A percentile compares a stretch with the other conserved stretches of the same genome.
Conservation (phyloP, 2,797 vertebrate species). For the Takifugu ocellatus region DNA sequence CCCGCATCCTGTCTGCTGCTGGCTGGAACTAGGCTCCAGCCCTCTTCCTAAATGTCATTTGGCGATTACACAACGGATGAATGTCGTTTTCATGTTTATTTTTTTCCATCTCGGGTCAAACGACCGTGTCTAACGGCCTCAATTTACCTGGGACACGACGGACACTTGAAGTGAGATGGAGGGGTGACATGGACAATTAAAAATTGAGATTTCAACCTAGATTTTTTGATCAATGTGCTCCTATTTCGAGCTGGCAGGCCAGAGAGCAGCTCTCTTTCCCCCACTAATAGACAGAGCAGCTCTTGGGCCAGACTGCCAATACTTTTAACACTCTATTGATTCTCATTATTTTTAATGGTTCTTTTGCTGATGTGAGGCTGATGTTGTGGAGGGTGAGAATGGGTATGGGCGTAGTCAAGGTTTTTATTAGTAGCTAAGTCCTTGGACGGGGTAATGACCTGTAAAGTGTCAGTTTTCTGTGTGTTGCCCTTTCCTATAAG, state of each 20-base stretch:
- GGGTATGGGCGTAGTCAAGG: slow-evolving; percentile 17
- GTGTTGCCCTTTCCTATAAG: not conserved
- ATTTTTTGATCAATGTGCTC: slow-evolving; percentile 66
- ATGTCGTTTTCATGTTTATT: no score
- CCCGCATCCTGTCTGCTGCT: no score
- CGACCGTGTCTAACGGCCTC: slow-evolving; percentile 14
- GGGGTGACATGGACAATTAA: slow-evolving; percentile 56
- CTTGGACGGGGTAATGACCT: slow-evolving; percentile 15
- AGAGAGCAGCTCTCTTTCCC: slow-evolving; percentile 42
- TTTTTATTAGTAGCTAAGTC: slow-evolving; percentile 20
- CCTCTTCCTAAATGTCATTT: not conserved
- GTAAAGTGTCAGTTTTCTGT: slow-evolving; percentile 5
- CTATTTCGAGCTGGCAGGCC: slow-evolving; percentile 53
- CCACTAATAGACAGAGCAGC: slow-evolving; percentile 69
- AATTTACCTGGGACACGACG: slow-evolving; percentile 35
- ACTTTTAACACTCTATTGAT: slow-evolving; percentile 71
- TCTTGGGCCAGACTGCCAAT: slow-evolving; percentile 63
- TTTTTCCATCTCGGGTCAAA: no score
- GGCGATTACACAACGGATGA: not conserved
- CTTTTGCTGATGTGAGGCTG: slow-evolving; percentile 46
- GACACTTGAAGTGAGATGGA: slow-evolving; percentile 52
- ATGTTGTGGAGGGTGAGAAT: slow-evolving; percentile 37
- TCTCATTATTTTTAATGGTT: slow-evolving; percentile 69
- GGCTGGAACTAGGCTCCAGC: not conserved
- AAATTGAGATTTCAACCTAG: slow-evolving; percentile 45